Evolutionary conservation across 2,113 vertebrate genomes (phyloP).

Genomic region (Phylloscopus trochiloides): DNA sequence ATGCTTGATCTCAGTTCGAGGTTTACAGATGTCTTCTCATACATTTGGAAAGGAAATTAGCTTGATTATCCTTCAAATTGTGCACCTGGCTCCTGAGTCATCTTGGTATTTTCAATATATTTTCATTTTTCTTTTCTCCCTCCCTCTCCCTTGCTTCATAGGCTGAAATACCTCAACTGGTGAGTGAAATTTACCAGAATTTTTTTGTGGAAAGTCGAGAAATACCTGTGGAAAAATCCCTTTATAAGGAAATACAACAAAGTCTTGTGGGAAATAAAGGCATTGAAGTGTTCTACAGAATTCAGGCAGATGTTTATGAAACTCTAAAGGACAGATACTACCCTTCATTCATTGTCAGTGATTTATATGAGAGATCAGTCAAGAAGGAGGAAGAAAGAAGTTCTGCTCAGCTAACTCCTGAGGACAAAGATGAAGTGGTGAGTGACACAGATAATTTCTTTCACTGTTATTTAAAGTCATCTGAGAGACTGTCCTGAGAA

Average conservation of each 20-base stretch:
- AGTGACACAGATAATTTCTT: constrained; percentile 45
- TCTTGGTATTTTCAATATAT: neutral
- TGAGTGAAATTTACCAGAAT: constrained; percentile 98
- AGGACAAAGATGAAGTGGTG: constrained; percentile 87
- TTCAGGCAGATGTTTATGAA: constrained; percentile 89
- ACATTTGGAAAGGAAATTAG: neutral
- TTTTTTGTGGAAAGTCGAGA: constrained; percentile 95
- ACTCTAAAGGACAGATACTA: constrained; percentile 94
- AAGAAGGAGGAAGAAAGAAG: constrained; percentile 82
- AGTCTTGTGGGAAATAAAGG: constrained; percentile 97
- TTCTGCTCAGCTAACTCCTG: constrained; percentile 76
- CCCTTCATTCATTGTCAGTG: constrained; percentile 94
- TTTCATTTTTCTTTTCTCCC: neutral
- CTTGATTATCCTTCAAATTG: neutral
- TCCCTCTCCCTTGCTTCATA: constrained; percentile 54
- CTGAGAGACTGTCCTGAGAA: neutral
- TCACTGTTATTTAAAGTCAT: neutral
- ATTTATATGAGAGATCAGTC: constrained; percentile 89
- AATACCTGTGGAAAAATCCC: constrained; percentile 93
- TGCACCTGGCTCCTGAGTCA: neutral
- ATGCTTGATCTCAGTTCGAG: neutral
- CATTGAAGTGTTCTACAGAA: constrained; percentile 89
- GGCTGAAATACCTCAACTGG: constrained; percentile 94
- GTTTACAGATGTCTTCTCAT: neutral
- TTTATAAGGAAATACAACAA: constrained; percentile 97